Percentiles rank a stretch among this genome's conserved stretches.
Conservation (phyloP, 1,140 invertebrate species). For the Micrasema minimum region DNA sequence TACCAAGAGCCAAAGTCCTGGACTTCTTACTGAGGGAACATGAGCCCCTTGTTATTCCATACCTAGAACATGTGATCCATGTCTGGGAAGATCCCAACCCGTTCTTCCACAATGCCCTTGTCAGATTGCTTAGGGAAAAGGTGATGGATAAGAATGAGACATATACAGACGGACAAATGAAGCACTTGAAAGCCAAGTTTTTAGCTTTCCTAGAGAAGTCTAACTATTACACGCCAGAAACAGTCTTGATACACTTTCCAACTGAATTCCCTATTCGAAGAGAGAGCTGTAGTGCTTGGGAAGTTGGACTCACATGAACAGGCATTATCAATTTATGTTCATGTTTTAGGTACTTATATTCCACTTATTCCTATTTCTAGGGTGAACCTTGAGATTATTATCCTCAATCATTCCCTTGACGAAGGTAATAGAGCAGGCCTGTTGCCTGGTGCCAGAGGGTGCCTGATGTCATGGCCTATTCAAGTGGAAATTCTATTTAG, state of each 20-base stretch:
- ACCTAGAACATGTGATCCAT: slow-evolving; percentile 93
- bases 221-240: slow-evolving; percentile 85
- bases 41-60: slow-evolving; percentile 85
- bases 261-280: slow-evolving; percentile 89
- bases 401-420: no score
- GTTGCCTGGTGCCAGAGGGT: no score
- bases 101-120: slow-evolving; percentile 90
- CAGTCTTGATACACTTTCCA: slow-evolving; percentile 89
- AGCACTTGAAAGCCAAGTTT: slow-evolving; percentile 80
- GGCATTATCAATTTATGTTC: slow-evolving; percentile 90
- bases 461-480: no score
- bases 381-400: no score
- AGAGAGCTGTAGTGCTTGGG: slow-evolving; percentile 91
- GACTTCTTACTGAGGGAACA: slow-evolving; percentile 88
- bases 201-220: slow-evolving; percentile 88
- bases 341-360: slow-evolving; percentile 70
- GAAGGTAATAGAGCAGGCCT: no score
- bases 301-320: slow-evolving; percentile 91
- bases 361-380: no score
- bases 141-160: slow-evolving; percentile 69
- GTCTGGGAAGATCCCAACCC: slow-evolving; percentile 89
- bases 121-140: slow-evolving; percentile 81
- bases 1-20: slow-evolving; percentile 88
- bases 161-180: slow-evolving; percentile 68
- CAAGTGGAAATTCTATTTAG: no score